phyloP scores from a whole-genome alignment of 2,797 vertebrate species.

The Odontamblyopus lacepedii region DNA sequence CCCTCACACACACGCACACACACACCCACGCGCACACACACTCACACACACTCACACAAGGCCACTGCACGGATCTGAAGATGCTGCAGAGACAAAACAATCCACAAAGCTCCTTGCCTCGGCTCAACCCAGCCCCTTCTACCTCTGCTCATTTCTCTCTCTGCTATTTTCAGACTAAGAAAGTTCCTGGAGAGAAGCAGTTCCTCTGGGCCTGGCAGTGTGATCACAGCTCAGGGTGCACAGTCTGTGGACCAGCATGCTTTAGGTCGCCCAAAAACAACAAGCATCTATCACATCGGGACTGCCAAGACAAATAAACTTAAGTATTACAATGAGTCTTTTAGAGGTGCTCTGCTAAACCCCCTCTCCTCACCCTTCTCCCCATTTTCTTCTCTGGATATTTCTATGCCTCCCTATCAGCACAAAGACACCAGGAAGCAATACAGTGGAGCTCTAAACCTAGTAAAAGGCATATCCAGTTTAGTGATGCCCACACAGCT shows the following conservation, averaged over 20 bases:
- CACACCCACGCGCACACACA: too few species aligned
- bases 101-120: constrained; percentile 23
- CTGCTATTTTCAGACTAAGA: constrained; percentile 57
- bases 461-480: constrained; percentile 21
- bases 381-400: constrained; percentile 1
- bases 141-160: constrained; percentile 38
- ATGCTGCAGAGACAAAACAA: constrained; percentile 42
- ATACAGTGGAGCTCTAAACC: constrained; percentile 36
- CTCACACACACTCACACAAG: constrained; percentile 33
- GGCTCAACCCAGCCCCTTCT: constrained; percentile 23
- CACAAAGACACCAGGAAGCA: constrained; percentile 32
- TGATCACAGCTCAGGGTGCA: constrained; percentile 68
- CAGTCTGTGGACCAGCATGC: constrained; percentile 59
- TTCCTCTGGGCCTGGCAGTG: constrained; percentile 61
- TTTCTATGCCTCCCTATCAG: constrained; percentile 32
- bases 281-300: constrained; percentile 70
- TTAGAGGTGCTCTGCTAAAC: constrained; percentile 43
- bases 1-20: too few species aligned
- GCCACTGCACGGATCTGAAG: constrained; percentile 43
- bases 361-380: constrained; percentile 18
- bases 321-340: constrained; percentile 73
- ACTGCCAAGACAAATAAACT: constrained; percentile 72
- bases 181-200: constrained; percentile 66
- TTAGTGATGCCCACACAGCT: constrained; percentile 41
- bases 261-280: constrained; percentile 76